A percentile compares a stretch with the other conserved stretches of the same genome.
Conservation (phyloP, 1,140 invertebrate genomes). For the Lepidostoma basale region DNA sequence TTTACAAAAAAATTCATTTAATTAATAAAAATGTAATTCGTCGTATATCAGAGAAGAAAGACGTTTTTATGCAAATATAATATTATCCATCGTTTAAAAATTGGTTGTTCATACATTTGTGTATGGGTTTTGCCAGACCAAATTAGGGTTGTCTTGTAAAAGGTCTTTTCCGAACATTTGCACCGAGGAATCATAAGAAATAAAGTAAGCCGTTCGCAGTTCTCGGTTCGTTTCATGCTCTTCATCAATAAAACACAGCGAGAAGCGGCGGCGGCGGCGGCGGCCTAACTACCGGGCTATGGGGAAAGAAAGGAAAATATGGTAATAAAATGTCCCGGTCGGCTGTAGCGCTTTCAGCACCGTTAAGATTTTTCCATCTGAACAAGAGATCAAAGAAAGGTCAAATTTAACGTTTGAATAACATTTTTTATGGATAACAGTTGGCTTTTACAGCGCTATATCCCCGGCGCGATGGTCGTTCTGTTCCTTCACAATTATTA, state of each 20-base stretch:
- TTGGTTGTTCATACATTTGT: too few relatives aligned
- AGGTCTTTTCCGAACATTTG: too few relatives aligned
- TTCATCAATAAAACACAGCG: conserved; percentile 11
- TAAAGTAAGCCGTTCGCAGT: too few relatives aligned
- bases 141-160: too few relatives aligned
- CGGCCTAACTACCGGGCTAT: not conserved
- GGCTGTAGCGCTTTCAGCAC: conserved; percentile 29
- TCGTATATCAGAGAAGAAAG: too few relatives aligned
- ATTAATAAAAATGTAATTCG: too few relatives aligned
- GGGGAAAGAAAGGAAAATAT: conserved; percentile 16
- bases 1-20: too few relatives aligned
- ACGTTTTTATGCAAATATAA: too few relatives aligned
- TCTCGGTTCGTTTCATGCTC: not conserved
- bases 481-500: conserved; percentile 37
- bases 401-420: conserved; percentile 38
- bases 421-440: conserved; percentile 40
- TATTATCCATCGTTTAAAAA: too few relatives aligned
- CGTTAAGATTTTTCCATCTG: conserved; percentile 33
- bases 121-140: too few relatives aligned
- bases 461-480: conserved; percentile 28
- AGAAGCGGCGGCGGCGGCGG: not conserved
- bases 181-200: too few relatives aligned
- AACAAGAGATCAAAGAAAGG: conserved; percentile 31
- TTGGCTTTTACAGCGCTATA: conserved; percentile 38
- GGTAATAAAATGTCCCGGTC: conserved; percentile 26